Conservation (phyloP, 2,888 invertebrate species). For the Xanthorhoe designata region DNA sequence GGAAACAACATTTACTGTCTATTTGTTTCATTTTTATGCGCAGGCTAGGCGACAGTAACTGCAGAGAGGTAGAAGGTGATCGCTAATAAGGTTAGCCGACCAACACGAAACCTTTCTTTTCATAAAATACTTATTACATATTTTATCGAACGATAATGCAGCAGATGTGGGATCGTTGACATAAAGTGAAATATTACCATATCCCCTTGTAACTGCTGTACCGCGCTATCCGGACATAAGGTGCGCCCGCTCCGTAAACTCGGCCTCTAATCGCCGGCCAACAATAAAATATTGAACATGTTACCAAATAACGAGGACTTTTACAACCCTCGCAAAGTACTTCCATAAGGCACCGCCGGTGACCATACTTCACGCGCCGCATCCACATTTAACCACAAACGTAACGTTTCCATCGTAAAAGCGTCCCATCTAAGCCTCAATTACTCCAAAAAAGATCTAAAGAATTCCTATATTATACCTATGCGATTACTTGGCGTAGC, state of each 20-base stretch:
- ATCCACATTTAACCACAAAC: slow-evolving; percentile 1
- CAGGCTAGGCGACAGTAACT: no score
- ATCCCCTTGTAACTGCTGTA: background rate
- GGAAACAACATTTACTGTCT: no score
- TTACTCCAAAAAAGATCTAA: slow-evolving; percentile 19
- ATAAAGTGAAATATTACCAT: background rate
- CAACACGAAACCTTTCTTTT: no score
- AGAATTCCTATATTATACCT: background rate
- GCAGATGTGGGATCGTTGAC: background rate
- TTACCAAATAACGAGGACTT: slow-evolving; percentile 11
- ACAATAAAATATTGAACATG: slow-evolving; percentile 11
- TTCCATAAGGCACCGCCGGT: background rate
- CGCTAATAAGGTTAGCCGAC: no score
- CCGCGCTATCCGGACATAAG: background rate
- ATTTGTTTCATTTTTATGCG: no score
- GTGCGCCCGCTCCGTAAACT: slow-evolving; percentile 4
- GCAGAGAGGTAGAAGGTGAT: no score
- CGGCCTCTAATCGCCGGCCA: slow-evolving; percentile 7
- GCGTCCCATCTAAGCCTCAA: slow-evolving; percentile 10
- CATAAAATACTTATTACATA: no score
- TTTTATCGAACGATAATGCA: background rate
- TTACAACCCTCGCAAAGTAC: slow-evolving; percentile 7
- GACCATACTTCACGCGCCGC: slow-evolving; percentile 1
- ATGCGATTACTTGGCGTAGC: slow-evolving; percentile 14
- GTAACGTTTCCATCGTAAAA: slow-evolving; percentile 7